phyloP scores from a whole-genome alignment of 2,888 invertebrate genomes.

The Phaonia tiefii region DNA sequence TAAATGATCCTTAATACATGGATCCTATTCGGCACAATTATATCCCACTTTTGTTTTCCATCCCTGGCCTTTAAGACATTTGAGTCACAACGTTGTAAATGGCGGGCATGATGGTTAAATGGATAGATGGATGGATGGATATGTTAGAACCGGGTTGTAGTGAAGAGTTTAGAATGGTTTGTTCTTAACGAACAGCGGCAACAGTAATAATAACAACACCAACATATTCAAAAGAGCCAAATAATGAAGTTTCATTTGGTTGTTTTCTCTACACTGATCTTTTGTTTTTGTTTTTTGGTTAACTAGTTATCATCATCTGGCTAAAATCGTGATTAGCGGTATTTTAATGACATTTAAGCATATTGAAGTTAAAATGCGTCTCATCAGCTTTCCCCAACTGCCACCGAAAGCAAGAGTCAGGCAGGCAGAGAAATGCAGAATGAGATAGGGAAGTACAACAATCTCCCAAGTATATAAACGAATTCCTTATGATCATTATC shows the following conservation, averaged over 20 bases:
- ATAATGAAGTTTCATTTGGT: constrained; percentile 26
- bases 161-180: constrained; percentile 49
- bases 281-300: neutral
- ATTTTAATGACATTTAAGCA: constrained; percentile 60
- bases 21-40: too few species aligned
- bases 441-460: neutral
- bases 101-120: constrained; percentile 19
- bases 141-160: constrained; percentile 53
- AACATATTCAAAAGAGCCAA: constrained; percentile 1
- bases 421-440: neutral
- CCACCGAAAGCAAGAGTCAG: neutral
- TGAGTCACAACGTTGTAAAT: too few species aligned
- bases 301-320: constrained; percentile 33
- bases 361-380: constrained; percentile 55
- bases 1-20: constrained; percentile 4
- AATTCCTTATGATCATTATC: constrained; percentile 50
- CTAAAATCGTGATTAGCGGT: constrained; percentile 69
- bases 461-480: neutral
- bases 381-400: constrained; percentile 8
- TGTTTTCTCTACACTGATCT: neutral
- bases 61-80: neutral
- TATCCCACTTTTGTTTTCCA: neutral
- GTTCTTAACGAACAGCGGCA: constrained; percentile 9
- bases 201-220: too few species aligned
- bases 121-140: constrained; percentile 46